Conservation (phyloP, 2,113 vertebrate genomes). For the Silurus asotus region DNA sequence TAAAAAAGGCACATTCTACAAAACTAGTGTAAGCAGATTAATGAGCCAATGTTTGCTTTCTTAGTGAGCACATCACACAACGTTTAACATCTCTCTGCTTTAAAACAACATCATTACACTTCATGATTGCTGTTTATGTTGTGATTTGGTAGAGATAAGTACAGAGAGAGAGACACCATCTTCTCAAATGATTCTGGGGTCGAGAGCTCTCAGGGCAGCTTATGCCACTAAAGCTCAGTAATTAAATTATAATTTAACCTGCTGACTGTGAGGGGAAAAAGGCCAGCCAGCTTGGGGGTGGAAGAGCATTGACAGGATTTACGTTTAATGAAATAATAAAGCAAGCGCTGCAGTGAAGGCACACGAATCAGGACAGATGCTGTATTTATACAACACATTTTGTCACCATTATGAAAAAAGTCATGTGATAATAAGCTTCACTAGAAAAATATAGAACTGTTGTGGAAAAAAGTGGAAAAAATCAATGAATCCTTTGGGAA, state of each 20-base stretch:
- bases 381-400: constrained; percentile 58
- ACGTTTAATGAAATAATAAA: constrained; percentile 99
- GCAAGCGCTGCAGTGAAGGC: constrained; percentile 67
- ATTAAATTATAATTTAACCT: constrained; percentile 99
- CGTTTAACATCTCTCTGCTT: neutral
- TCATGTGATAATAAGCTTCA: neutral
- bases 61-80: neutral
- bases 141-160: constrained; percentile 23
- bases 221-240: constrained; percentile 95
- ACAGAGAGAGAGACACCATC: constrained; percentile 77
- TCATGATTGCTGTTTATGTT: neutral
- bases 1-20: neutral
- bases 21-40: neutral
- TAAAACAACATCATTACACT: neutral
- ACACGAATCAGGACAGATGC: constrained; percentile 70
- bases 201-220: constrained; percentile 91
- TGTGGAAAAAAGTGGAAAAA: no score
- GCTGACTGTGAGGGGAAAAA: constrained; percentile 87
- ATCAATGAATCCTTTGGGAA: neutral
- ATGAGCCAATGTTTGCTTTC: neutral
- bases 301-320: constrained; percentile 75
- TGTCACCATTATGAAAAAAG: neutral
- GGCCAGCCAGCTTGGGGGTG: constrained; percentile 72
- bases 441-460: no score
- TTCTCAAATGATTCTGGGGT: constrained; percentile 97